Evolutionary conservation across 2,797 vertebrate species (phyloP), one percentile per base, ranked within the genome.

Genomic region (Petrocephalus sullivani): DNA sequence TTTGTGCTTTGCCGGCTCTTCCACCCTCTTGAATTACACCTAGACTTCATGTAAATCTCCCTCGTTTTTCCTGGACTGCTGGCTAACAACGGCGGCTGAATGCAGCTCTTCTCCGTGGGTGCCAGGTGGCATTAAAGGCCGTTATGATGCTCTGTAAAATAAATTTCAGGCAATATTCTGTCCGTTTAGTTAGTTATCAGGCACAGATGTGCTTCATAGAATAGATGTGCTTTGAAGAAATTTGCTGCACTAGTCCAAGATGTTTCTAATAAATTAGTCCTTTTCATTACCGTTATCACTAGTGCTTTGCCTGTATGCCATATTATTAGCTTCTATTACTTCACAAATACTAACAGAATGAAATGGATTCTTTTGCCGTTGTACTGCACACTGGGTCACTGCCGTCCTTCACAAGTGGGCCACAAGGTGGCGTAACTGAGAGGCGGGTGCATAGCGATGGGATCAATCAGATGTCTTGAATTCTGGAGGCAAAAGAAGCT

Each of bases 61-160:
- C 64, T 19, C 46, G 53, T 67, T 57, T 87, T 49, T 53, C 58
- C 81, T 58, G 57, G 71, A 41, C 54, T 87, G 60, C 82, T 71
- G 88, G 90, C 88, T 87, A 83, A 89, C 60, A 33, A 12, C 87
- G 16, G 16, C 82, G 4, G 85, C 88, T 90, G 87, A 87, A 85
- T 75, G 84, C 46, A 49, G 84, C 46, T 87, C 51, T 88, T 90
- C 89, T 90, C 60, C 90, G 89, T 87, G 12, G 23, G 21, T 58
- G 90, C 90, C 91, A 92, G 89, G 85, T 23, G 83, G 85, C 81
- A 87, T 89, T 91, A 86, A 87, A 87, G 87, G 46, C 87, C 87
- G 89, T 78, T 19, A 12, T 75, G 33, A 41, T 75, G 67, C 23
- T 33, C 67, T 88, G 58, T 53, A 87, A 84, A 61, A 41, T 84